These are phyloP conservation scores for Premnoplex brunnescens DNA, from an alignment of 2,797 vertebrate genomes.

Conservation along the genomic window DNA sequence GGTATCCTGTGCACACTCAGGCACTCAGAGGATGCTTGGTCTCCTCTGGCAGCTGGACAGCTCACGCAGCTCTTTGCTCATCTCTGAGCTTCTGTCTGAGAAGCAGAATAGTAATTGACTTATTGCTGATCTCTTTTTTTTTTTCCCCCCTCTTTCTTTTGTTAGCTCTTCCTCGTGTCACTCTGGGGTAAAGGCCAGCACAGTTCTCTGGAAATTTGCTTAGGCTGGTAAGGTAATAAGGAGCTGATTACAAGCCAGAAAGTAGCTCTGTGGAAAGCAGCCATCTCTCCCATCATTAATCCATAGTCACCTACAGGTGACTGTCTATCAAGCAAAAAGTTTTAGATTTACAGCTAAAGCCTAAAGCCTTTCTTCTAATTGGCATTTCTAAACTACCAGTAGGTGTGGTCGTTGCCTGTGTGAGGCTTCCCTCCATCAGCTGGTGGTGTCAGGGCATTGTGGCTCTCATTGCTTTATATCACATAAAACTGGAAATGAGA, in stretches of 20 bases:
- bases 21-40: neutral
- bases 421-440: neutral
- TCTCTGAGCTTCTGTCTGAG: neutral
- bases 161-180: neutral
- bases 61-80: neutral
- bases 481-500: neutral
- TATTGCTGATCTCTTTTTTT: neutral
- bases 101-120: neutral
- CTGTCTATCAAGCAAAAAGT: neutral
- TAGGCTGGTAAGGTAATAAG: neutral
- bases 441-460: neutral
- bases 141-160: neutral
- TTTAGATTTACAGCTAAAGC: neutral
- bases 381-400: neutral
- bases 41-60: neutral
- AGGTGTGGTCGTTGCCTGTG: neutral
- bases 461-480: neutral
- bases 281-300: neutral
- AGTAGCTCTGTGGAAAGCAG: neutral
- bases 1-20: neutral
- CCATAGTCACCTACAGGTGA: neutral
- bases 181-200: neutral
- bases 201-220: neutral
- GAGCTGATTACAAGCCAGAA: neutral
- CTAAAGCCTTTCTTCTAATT: neutral